Evolutionary conservation across 2,113 vertebrate species (phyloP), one percentile per base, ranked within the genome.

Genomic region (Arvicanthis niloticus): DNA sequence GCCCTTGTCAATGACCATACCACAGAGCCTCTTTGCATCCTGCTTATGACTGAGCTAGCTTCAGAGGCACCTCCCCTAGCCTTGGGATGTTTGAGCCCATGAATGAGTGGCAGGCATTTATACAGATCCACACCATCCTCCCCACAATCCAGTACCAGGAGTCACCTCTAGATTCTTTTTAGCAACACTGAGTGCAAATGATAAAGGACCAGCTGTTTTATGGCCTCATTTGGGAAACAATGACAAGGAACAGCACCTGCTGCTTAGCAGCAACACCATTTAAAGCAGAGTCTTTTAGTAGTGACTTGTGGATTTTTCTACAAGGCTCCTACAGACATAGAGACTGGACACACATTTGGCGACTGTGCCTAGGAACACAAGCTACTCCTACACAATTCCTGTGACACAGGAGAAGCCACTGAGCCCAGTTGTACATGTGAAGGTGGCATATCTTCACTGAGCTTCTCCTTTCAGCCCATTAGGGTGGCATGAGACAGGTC

Each of bases 371-470:
- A 68, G 62, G 77, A n/a, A 56, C 13, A 3, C 5, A 89, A 45
- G 58, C 80, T 34, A 40, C 22, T 0, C 21, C 22, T 40, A n/a
- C 56, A 82, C 12, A 9, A 19, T 53, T 26, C 29, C 17, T 68
- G 26, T 12, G 22, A 53, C 17, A 15, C 42, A 60, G 1, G 5
- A 65, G 15, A 34, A 42, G n/a, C n/a, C 48, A 37, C n/a, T 45
- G 31, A 13, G 31, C 58, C 58, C 53, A 21, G 8, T 0, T 12
- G 0, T 37, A 7, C 2, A 13, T 2, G 1, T 1, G 45, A 65
- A 45, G 58, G 85, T 2, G 4, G n/a, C 12, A 0, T 0, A 3
- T 67, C 26, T 65, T 45, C 82, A 62, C n/a, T 26, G 24, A 62
- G 37, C 22, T 16, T 82, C 80, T 22, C 51, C 51, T 51, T 53